Conservation (phyloP, 1,140 invertebrate genomes). For the Rhyzopertha dominica region DNA sequence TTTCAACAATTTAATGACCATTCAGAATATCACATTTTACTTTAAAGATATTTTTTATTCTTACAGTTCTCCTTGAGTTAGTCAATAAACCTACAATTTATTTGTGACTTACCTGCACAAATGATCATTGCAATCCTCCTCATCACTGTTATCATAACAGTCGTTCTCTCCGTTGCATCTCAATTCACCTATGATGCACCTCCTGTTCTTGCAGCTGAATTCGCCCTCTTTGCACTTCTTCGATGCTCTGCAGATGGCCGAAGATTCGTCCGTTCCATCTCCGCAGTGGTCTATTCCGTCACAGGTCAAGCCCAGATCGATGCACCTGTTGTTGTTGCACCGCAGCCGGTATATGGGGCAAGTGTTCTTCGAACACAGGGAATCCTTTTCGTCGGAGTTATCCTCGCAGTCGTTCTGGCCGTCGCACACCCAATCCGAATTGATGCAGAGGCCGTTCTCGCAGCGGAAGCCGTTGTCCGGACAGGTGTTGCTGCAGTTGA, state of each 20-base stretch:
- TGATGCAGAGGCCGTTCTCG: constrained; percentile 53
- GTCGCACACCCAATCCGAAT: constrained; percentile 61
- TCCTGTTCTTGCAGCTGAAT: constrained; percentile 67
- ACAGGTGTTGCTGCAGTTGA: constrained; percentile 50
- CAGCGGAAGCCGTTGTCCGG: constrained; percentile 48
- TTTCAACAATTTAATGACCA: too few species aligned
- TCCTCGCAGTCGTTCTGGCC: constrained; percentile 58
- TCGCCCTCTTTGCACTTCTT: constrained; percentile 47
- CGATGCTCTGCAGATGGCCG: constrained; percentile 51
- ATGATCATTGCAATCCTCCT: constrained; percentile 47
- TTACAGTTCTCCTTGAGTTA: too few species aligned
- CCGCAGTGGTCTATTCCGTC: constrained; percentile 67
- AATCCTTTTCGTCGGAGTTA: constrained; percentile 53
- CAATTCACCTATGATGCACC: constrained; percentile 70
- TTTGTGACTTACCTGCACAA: too few species aligned
- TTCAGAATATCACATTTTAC: too few species aligned
- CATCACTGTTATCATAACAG: constrained; percentile 64
- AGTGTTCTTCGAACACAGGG: constrained; percentile 40
- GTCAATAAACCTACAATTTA: too few species aligned
- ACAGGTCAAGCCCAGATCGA: constrained; percentile 59
- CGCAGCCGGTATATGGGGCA: constrained; percentile 42
- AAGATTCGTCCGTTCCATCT: constrained; percentile 71
- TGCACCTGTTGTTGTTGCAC: constrained; percentile 67
- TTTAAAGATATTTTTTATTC: too few species aligned
- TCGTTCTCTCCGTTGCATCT: constrained; percentile 63